Conservation (phyloP, 2,888 invertebrate species). For the Subacronicta megacephala region DNA sequence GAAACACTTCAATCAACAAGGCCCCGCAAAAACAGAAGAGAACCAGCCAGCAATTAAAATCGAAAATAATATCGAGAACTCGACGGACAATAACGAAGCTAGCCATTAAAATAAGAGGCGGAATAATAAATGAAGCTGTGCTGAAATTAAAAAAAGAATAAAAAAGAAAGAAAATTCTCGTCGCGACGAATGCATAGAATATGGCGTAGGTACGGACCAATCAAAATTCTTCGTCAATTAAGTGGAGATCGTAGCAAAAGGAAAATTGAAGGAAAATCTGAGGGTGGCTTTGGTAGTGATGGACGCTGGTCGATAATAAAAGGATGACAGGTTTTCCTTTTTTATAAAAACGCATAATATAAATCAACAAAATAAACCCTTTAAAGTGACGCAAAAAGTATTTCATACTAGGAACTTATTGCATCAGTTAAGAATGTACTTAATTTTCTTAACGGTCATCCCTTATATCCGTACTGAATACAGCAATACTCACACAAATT, state of each 20-base stretch:
- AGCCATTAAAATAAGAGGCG: constrained; percentile 87
- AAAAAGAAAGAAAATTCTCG: constrained; percentile 63
- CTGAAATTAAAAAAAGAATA: constrained; percentile 74
- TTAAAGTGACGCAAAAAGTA: no score
- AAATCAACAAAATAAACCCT: no score
- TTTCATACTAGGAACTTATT: no score
- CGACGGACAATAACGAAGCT: constrained; percentile 85
- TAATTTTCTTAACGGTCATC: no score
- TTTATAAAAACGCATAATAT: no score
- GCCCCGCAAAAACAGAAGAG: constrained; percentile 66
- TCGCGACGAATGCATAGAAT: constrained; percentile 86
- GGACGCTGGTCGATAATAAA: constrained; percentile 29
- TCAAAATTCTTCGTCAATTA: constrained; percentile 90
- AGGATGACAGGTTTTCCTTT: no score
- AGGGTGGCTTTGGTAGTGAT: constrained; percentile 79
- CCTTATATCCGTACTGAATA: no score
- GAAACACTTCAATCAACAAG: constrained; percentile 68
- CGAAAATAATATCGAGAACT: constrained; percentile 82
- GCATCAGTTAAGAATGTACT: no score
- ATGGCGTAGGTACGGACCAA: constrained; percentile 84
- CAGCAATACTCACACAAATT: no score
- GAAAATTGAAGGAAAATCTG: constrained; percentile 88
- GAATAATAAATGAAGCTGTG: constrained; percentile 84
- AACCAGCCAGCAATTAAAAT: constrained; percentile 79
- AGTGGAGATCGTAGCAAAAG: constrained; percentile 87